These are phyloP conservation scores for Thyatira batis DNA, from an alignment of 2,888 invertebrate species.

Conservation along the genomic window DNA sequence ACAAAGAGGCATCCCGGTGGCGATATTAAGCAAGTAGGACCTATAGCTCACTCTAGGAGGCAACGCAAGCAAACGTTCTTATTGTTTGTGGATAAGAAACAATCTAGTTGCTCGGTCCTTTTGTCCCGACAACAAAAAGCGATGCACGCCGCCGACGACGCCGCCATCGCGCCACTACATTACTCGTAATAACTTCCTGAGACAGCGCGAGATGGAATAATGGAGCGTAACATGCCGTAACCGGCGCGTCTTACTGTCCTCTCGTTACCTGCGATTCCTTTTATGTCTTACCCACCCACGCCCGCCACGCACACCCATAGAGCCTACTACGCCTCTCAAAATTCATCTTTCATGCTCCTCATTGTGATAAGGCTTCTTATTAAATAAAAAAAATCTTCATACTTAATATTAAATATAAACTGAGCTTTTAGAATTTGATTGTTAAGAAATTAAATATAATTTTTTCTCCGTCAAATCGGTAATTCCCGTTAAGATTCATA, in stretches of 20 bases:
- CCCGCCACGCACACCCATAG: neutral
- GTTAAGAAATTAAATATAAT: neutral
- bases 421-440: neutral
- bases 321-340: neutral
- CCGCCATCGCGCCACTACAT: slow-evolving; percentile 65
- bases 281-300: slow-evolving; percentile 11
- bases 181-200: slow-evolving; percentile 67
- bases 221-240: slow-evolving; percentile 48
- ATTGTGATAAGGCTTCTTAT: neutral
- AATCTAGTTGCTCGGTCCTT: slow-evolving; percentile 48
- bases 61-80: slow-evolving; percentile 23
- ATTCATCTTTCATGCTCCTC: neutral
- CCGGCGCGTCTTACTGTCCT: slow-evolving; percentile 40
- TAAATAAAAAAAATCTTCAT: neutral
- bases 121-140: slow-evolving; percentile 61
- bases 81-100: slow-evolving; percentile 54
- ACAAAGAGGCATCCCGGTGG: too few relatives aligned
- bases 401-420: neutral
- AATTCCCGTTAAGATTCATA: neutral
- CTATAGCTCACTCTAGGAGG: slow-evolving; percentile 6
- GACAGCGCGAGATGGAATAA: slow-evolving; percentile 52
- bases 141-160: slow-evolving; percentile 44
- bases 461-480: neutral
- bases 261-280: slow-evolving; percentile 46
- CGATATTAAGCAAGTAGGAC: too few relatives aligned